A percentile compares a stretch with the other conserved stretches of the same genome.
phyloP scores from a whole-genome alignment of 2,113 vertebrate genomes.

The Puffinus mauretanicus region DNA sequence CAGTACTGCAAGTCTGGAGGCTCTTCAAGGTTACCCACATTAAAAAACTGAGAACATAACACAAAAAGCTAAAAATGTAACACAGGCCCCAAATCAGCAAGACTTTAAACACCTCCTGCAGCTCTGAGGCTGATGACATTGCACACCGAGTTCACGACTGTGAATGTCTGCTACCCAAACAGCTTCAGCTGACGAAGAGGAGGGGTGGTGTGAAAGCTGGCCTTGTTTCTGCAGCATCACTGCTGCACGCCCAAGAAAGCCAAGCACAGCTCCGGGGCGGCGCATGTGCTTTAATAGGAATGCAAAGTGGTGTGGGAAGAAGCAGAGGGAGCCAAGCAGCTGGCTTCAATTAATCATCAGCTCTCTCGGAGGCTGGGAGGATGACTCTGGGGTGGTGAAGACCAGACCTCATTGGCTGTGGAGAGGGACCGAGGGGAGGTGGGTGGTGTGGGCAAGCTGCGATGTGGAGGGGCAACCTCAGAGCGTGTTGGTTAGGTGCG shows the following conservation, averaged over 20 bases:
- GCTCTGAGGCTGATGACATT: neutral
- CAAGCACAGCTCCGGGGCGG: neutral
- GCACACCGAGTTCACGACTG: accelerated
- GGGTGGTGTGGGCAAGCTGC: neutral
- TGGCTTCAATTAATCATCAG: neutral
- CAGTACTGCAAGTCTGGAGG: neutral
- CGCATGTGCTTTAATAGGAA: neutral
- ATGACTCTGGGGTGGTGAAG: neutral
- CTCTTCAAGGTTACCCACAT: neutral
- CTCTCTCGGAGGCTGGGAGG: neutral
- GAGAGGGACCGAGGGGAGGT: neutral
- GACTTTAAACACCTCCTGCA: neutral
- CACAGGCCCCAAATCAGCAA: neutral
- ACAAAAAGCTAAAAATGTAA: neutral
- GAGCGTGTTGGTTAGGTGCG: accelerated
- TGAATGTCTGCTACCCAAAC: neutral
- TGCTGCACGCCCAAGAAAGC: neutral
- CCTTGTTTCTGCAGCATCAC: neutral
- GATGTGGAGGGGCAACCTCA: neutral
- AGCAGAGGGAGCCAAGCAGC: neutral
- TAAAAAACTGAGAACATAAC: neutral
- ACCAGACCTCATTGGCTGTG: neutral
- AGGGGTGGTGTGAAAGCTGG: neutral
- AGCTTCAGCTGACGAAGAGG: neutral
- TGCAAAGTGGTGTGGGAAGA: neutral